Conservation (phyloP, 2,797 vertebrate genomes). For the Monodelphis domestica region DNA sequence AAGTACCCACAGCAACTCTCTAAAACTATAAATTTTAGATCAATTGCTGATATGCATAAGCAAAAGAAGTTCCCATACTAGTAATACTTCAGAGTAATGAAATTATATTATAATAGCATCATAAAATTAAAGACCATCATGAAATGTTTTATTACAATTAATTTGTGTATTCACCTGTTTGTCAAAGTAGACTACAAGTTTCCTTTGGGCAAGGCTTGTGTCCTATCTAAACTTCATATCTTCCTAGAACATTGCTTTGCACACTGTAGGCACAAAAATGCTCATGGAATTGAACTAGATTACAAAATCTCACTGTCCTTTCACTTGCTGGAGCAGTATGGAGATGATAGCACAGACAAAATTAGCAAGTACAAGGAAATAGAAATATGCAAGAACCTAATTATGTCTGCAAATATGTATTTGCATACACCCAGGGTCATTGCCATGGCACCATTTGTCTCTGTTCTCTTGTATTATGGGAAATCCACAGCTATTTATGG, state of each 20-base stretch:
- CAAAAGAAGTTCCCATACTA: neutral
- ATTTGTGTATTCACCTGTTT: neutral
- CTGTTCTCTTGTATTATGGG: neutral
- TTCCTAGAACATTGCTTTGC: neutral
- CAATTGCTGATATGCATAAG: neutral
- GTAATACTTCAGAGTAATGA: neutral
- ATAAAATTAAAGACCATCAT: neutral
- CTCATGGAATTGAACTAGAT: neutral
- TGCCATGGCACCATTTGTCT: neutral
- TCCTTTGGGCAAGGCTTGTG: neutral
- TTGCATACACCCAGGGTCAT: neutral
- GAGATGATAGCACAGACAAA: neutral
- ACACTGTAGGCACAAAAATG: neutral
- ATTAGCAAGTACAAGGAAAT: conserved; percentile 1
- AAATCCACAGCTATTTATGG: neutral
- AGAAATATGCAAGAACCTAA: conserved; percentile 33
- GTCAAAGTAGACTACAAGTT: neutral
- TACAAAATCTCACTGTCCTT: neutral
- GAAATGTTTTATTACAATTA: neutral
- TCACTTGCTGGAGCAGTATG: conserved; percentile 6
- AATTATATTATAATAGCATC: neutral
- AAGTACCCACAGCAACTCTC: neutral
- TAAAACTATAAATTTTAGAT: neutral
- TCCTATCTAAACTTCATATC: neutral
- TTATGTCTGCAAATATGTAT: conserved; percentile 4